phyloP scores from a whole-genome alignment of 2,797 vertebrate species.

The Phataginus tetradactyla region DNA sequence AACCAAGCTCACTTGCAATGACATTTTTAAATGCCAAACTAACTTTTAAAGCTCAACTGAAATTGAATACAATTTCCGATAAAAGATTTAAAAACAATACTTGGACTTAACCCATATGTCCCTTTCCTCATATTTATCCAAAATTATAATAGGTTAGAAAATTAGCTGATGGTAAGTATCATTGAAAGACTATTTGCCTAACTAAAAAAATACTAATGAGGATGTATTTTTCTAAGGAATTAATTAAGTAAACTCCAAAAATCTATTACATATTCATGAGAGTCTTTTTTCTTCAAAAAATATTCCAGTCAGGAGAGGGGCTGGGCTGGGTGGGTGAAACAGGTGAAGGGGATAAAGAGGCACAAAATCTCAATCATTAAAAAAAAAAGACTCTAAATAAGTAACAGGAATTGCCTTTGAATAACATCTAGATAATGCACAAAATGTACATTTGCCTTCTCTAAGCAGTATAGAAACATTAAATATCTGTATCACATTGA shows the following conservation, averaged over 20 bases:
- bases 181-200: background rate
- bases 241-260: slow-evolving; percentile 37
- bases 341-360: too few relatives aligned
- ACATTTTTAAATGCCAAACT: slow-evolving; percentile 36
- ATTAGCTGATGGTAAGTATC: background rate
- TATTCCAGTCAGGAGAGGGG: background rate
- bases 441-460: background rate
- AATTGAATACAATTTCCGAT: slow-evolving; percentile 48
- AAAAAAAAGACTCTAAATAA: background rate
- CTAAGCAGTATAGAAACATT: background rate
- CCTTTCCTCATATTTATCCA: background rate
- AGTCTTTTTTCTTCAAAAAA: background rate
- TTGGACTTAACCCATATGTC: background rate
- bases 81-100: slow-evolving; percentile 23
- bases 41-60: slow-evolving; percentile 2
- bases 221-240: slow-evolving; percentile 24
- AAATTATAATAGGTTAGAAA: slow-evolving; percentile 24
- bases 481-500: slow-evolving; percentile 27
- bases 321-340: too few relatives aligned
- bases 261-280: background rate
- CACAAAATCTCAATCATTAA: too few relatives aligned
- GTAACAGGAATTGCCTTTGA: slow-evolving; percentile 39
- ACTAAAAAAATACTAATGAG: slow-evolving; percentile 5
- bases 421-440: slow-evolving; percentile 1
- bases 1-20: background rate